Conservation (phyloP, 2,888 invertebrate genomes). For the Tetragonula carbonaria region DNA sequence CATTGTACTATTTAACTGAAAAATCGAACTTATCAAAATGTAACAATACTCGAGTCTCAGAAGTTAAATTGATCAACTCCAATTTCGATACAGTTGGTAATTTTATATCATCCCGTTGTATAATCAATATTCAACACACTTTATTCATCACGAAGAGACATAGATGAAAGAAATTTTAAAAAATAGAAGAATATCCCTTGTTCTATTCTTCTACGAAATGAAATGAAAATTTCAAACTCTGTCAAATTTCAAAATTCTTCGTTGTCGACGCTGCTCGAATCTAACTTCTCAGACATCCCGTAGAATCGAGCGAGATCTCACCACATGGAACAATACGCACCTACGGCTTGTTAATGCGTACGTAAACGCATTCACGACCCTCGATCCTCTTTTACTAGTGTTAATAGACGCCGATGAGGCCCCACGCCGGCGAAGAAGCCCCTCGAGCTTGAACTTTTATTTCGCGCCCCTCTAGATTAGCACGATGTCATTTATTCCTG, state of each 20-base stretch:
- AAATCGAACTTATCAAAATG: too few relatives aligned
- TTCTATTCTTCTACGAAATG: too few relatives aligned
- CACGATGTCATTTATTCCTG: constrained; percentile 31
- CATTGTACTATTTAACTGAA: too few relatives aligned
- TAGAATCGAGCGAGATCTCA: background rate
- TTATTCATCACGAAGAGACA: too few relatives aligned
- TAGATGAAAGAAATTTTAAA: too few relatives aligned
- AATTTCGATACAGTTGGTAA: too few relatives aligned
- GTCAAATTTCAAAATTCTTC: background rate
- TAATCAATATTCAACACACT: too few relatives aligned
- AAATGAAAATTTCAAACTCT: background rate
- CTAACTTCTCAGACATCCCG: background rate
- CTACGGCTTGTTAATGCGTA: background rate
- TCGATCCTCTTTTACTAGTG: constrained; percentile 35
- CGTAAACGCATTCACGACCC: background rate
- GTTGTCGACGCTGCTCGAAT: background rate
- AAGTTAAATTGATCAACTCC: too few relatives aligned
- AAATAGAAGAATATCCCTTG: too few relatives aligned
- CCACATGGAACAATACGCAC: background rate
- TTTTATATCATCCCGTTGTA: too few relatives aligned
- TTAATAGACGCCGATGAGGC: constrained; percentile 45
- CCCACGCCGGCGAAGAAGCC: constrained; percentile 38
- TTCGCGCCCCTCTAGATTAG: constrained; percentile 25
- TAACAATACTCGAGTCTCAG: too few relatives aligned
- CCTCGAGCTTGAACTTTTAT: constrained; percentile 61